Base-by-base conservation (phyloP, 2,888 invertebrate genomes). In the Archaeoteleia sp. region DNA sequence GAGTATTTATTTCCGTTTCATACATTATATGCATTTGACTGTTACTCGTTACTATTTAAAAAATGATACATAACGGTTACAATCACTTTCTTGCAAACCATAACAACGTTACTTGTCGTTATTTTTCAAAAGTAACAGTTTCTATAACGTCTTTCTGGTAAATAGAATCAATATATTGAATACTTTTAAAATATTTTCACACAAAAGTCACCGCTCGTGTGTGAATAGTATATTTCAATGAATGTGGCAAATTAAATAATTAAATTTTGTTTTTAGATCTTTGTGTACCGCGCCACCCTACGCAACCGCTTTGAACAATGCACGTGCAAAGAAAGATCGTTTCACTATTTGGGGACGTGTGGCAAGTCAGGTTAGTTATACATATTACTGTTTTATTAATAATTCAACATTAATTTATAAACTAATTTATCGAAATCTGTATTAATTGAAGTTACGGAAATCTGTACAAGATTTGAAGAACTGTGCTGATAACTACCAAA, bases 281-380 rank as follows among this genome's bases (percentile, higher is more conserved):
- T 87, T 95, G 29, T 94, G 94, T 78, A 94, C 96, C 61, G 95
- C 95, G 60, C 97, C 97, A 17, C 96, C 97, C 29, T 96, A 97
- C 0, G 96, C 96, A 0, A 95, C 96, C 54, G 96, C 97, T 0
- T 91, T 92, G 1, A 91, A 93, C 1, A 89, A 94, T 46, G 95
- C 95, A 0, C 92, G 93, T 71, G 90, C 90, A 30, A 91, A 92
- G 0, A 88, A 93, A 45, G 94, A 94, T 78, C 93, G 94, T 75
- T 88, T 93, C 51, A 91, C 93, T 74, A 89, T 92, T 72, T 93
- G 91, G 82, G 94, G 94, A 0, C 91, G 94, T 72, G 91, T 94
- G 0, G 92, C 94, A 0, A 90, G 91, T 79, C 93, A 94, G 86
- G 89, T 89, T 73, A 15, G n/a, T n/a, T n/a, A n/a, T n/a, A n/a